Conservation (phyloP, 2,888 invertebrate genomes). For the Saturnia pavonia region DNA sequence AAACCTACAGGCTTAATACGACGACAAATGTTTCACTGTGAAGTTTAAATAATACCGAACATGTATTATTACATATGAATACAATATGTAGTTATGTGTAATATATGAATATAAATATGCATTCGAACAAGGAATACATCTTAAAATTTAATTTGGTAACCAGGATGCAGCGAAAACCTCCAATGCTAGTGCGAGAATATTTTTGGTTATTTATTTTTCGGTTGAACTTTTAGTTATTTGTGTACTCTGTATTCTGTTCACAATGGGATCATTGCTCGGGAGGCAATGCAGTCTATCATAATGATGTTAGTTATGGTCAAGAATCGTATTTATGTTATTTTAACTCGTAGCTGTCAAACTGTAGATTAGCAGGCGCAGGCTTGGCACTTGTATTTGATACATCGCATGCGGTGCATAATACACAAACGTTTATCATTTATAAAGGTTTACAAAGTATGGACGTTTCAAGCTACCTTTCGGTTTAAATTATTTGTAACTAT, state of each 20-base stretch:
- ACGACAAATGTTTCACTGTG: too few species aligned
- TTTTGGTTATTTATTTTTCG: slow-evolving; percentile 9
- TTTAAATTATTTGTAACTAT: not conserved
- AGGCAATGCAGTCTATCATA: not conserved
- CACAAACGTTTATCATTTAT: slow-evolving; percentile 2
- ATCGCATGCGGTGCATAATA: slow-evolving; percentile 36
- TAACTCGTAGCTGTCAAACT: slow-evolving; percentile 66
- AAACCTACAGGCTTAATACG: too few species aligned
- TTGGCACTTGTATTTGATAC: slow-evolving; percentile 49
- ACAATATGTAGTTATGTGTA: too few species aligned
- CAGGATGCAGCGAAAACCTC: not conserved
- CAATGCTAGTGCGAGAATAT: not conserved
- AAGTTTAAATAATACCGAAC: too few species aligned
- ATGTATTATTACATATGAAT: too few species aligned
- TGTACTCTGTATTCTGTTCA: not conserved
- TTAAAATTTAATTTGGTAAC: not conserved
- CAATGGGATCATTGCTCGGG: slow-evolving; percentile 55
- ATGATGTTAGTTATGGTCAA: not conserved
- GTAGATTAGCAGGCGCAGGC: slow-evolving; percentile 56
- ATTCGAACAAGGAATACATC: not conserved
- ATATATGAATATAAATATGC: too few species aligned
- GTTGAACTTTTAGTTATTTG: not conserved
- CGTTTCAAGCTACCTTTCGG: not conserved
- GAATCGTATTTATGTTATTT: slow-evolving; percentile 59
- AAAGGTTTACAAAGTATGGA: not conserved